Evolutionary conservation across 2,888 invertebrate species (phyloP).

Genomic region (Bruchidius siliquastri): DNA sequence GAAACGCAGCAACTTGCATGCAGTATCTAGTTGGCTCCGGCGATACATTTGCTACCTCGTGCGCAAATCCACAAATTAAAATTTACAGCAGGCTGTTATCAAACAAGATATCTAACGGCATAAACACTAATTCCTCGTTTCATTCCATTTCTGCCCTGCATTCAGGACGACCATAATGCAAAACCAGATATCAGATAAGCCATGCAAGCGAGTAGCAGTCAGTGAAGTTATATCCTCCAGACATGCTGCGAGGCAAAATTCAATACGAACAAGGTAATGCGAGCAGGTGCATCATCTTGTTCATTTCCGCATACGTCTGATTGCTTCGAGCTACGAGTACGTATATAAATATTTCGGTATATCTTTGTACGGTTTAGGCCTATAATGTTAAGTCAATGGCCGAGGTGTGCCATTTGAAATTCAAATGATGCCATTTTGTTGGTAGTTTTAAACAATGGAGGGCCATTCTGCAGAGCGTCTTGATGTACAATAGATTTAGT

Average conservation of each 20-base stretch:
- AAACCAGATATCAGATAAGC: neutral
- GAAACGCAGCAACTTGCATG: too few species aligned
- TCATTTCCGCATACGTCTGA: neutral
- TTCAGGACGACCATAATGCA: neutral
- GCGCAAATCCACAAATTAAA: neutral
- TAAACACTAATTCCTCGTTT: neutral
- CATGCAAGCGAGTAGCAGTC: neutral
- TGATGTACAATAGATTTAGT: too few species aligned
- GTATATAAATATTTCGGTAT: neutral
- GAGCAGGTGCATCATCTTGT: neutral
- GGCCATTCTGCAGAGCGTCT: neutral
- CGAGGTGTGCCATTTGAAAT: neutral
- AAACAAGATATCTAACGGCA: neutral
- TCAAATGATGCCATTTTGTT: neutral
- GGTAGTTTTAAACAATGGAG: neutral
- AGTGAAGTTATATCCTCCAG: neutral
- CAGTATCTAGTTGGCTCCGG: too few species aligned
- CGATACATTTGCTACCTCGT: too few species aligned
- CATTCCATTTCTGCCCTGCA: neutral
- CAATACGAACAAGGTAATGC: neutral
- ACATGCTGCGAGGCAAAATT: neutral
- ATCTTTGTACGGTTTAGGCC: neutral
- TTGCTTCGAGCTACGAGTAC: neutral
- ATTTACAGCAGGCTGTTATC: neutral
- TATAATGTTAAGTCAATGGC: neutral